Evolutionary conservation across 2,797 vertebrate species (phyloP).

Genomic region (Bucorvus abyssinicus): DNA sequence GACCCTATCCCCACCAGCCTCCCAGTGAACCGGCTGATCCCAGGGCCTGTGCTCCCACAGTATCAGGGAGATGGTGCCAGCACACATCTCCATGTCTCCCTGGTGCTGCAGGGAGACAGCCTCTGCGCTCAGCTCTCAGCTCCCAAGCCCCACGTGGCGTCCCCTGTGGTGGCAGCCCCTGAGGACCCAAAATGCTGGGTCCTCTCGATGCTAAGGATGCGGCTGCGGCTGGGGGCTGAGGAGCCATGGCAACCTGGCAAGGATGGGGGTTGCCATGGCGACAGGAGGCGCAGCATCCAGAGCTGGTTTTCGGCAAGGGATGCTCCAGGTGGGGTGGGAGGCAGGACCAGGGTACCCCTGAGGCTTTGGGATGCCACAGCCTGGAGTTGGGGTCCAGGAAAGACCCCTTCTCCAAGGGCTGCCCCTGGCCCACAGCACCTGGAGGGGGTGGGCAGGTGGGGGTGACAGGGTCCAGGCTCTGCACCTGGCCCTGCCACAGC

Average conservation of each 20-base stretch:
- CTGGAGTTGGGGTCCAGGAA: fast-evolving
- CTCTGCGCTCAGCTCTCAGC: background rate
- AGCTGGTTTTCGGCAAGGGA: conserved; percentile 5
- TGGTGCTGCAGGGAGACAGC: too few relatives aligned
- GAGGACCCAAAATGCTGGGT: background rate
- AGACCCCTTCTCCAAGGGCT: background rate
- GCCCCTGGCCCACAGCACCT: background rate
- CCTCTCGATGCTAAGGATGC: background rate
- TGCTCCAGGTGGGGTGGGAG: conserved; percentile 25
- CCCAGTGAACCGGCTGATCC: background rate
- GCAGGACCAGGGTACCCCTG: background rate
- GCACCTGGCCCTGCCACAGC: background rate
- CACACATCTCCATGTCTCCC: too few relatives aligned
- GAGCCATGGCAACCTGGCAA: conserved; percentile 54
- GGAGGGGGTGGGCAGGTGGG: background rate
- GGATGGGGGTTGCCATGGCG: conserved; percentile 58
- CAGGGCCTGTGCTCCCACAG: fast-evolving
- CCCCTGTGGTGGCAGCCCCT: background rate
- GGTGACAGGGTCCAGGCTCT: background rate
- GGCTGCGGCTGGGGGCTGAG: conserved; percentile 32
- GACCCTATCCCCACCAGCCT: background rate
- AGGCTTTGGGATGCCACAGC: background rate
- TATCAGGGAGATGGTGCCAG: background rate
- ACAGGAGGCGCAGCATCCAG: conserved; percentile 4
- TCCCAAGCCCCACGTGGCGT: fast-evolving